Base-by-base conservation (phyloP, 2,113 vertebrate species). In the Emydura subglobosa region DNA sequence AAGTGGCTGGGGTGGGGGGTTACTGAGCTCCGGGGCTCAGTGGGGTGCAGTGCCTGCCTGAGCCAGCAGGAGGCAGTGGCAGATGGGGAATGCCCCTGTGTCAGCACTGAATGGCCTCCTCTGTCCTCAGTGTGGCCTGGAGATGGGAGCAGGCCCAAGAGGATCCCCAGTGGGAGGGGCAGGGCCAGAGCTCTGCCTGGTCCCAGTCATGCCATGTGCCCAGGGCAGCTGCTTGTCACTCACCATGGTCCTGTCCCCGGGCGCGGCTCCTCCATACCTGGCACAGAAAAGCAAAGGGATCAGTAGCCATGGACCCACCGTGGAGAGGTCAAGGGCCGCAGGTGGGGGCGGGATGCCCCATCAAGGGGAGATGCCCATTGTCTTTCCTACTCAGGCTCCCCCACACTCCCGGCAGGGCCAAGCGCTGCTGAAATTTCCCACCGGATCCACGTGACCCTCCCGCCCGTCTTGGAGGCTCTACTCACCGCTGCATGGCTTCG, bases 211-310 rank as follows among this genome's bases (percentile, higher is more conserved):
- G 42, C 22, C 24, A 44, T 25, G 21, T 76, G 39, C 72, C 39
- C 72, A 74, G 49, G 16, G 7, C 17, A 61, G 53, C 72, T 47
- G 19, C 55, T 51, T 9, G 42, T 16, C 68, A 94, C 98, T 96
- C 68, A 99, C 99, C 99, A 99, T 99, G 2, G 99, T 99, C 94
- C 99, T 98, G 96, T 99, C 99, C 4, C 99, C 99, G 0, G 98
- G 98, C 0, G 97, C 98, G 0, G 99, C 99, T 84, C 99, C 99
- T 79, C 99, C 99, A 1, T 99, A 99, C 95, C 99, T 99, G 95
- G 59, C 2, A 89, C 0, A 3, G 74, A 65, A 47, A 27, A 24
- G 19, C 49, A 27, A 50, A 74, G 19, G 53, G 31, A 47, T 76
- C 72, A 76, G n/a, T 39, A 14, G 82, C 19, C 39, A 11, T 4